These are phyloP conservation scores for Buphagus erythrorhynchus DNA, from an alignment of 2,797 vertebrate genomes.

Conservation along the genomic window DNA sequence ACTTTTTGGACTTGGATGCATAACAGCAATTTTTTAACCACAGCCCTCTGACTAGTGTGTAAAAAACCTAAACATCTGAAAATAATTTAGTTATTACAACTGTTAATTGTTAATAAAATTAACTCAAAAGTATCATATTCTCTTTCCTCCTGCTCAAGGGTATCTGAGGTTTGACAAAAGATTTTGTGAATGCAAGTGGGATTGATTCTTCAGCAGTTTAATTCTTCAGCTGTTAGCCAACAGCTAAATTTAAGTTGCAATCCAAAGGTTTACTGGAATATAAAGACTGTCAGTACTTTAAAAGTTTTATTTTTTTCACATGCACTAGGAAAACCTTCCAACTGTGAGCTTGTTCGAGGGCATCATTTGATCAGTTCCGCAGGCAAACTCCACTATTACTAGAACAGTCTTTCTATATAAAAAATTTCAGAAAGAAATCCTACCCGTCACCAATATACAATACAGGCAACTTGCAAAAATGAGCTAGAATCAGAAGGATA, in stretches of 20 bases:
- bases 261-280: background rate
- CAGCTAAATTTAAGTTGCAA: background rate
- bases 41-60: background rate
- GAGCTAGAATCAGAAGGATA: background rate
- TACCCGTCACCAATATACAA: background rate
- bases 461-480: background rate
- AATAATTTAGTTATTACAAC: background rate
- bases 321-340: background rate
- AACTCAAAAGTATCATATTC: background rate
- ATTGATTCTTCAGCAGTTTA: background rate
- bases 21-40: background rate
- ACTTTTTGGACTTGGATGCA: background rate
- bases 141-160: background rate
- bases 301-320: background rate
- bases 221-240: background rate
- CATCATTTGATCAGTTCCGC: background rate
- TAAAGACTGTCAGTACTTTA: background rate
- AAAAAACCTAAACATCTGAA: background rate
- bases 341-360: background rate
- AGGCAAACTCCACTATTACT: background rate
- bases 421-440: background rate
- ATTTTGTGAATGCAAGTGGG: background rate
- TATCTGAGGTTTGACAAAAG: background rate
- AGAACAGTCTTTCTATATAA: background rate
- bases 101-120: background rate